Evolutionary conservation across 2,113 vertebrate genomes (phyloP).

Genomic region (Podocnemis expansa): DNA sequence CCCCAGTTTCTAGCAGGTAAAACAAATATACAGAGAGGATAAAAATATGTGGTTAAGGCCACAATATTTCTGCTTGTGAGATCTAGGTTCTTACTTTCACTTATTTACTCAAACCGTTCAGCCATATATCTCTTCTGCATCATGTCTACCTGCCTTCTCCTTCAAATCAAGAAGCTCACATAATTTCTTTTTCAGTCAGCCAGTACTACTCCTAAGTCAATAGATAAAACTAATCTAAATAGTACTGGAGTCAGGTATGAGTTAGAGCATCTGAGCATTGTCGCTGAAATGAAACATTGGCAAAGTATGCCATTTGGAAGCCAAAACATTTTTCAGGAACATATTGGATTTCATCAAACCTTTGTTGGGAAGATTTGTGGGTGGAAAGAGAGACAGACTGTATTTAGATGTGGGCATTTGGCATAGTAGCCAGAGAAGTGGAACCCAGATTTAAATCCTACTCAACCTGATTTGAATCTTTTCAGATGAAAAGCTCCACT

Average conservation of each 20-base stretch:
- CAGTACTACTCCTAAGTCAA: neutral
- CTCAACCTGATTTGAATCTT: neutral
- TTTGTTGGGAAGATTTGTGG: neutral
- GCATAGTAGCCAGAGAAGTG: too few relatives aligned
- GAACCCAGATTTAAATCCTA: too few relatives aligned
- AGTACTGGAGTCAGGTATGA: rapidly evolving
- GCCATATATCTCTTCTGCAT: neutral
- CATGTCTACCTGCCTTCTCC: neutral
- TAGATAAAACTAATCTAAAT: neutral
- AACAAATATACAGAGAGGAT: neutral
- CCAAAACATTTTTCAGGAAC: neutral
- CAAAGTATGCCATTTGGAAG: neutral
- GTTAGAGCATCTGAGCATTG: neutral
- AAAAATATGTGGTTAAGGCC: neutral
- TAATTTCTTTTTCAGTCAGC: neutral
- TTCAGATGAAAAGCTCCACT: neutral
- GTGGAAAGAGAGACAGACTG: neutral
- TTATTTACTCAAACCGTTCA: neutral
- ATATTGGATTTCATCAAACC: neutral
- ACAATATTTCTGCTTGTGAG: neutral
- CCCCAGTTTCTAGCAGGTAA: neutral
- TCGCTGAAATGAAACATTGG: neutral
- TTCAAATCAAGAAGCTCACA: too few relatives aligned
- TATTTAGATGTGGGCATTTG: neutral
- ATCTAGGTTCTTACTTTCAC: rapidly evolving